Evolutionary conservation across 2,888 invertebrate genomes (phyloP), one percentile per base, ranked within the genome.

Genomic region (Limulus polyphemus): DNA sequence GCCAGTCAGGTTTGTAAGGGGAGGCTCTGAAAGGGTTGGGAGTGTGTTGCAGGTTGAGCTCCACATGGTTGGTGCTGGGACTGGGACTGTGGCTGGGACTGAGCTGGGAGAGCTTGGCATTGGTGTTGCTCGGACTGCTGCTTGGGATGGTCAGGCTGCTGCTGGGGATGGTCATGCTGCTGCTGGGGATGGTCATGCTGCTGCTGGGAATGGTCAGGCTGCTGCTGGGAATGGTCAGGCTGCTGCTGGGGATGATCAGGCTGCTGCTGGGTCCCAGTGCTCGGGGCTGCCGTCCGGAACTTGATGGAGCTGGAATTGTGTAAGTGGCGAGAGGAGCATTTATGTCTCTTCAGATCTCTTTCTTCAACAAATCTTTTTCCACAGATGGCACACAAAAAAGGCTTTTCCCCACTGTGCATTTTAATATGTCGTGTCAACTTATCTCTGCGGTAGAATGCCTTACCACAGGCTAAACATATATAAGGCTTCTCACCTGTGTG

Each of bases 401-500:
- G 67, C 46, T 67, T 67, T 59, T 67, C 67, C 5, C 67, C 67
- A 59, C 62, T 63, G 50, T 67, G 67, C 67, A 67, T 67, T 61
- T 67, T 67, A 56, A 67, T 67, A 52, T 67, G 67, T 11, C 67
- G 61, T 11, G 67, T 67, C 56, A 67, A 58, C 55, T 67, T 67
- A 56, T 67, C 67, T 32, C 67, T 48, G 47, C 67, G 59, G 56
- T 65, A 64, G 55, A 67, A 67, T 48, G 67, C 65, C 49, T 67
- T 67, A 13, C 64, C 67, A 60, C 67, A 67, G 5, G 67, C 67
- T 56, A 67, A 46, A 49, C 67, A 67, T 11, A 63, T 61, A 61
- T 67, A 67, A 11, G 67, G 67, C 52, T 55, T 47, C 64, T 61
- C 50, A 68, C 67, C 66, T 60, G 67, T 67, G 62, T 69, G 69